Evolutionary conservation across 2,113 vertebrate genomes (phyloP).

Genomic region (Corythoichthys intestinalis): DNA sequence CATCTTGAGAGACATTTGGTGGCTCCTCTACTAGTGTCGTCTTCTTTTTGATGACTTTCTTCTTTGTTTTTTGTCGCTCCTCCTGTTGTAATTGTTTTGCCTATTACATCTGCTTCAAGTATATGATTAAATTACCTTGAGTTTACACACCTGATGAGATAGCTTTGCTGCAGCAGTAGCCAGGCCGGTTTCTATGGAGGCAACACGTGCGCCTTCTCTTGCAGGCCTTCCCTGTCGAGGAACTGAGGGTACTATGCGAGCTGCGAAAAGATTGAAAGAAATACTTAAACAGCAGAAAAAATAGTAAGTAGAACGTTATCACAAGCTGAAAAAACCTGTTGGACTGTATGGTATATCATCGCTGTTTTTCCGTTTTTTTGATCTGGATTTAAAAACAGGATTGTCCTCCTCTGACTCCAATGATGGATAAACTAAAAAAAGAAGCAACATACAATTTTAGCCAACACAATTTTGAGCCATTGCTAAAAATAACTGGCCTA

Average conservation of each 20-base stretch:
- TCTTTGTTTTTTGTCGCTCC: constrained; percentile 95
- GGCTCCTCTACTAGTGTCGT: constrained; percentile 68
- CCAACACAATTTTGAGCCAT: not conserved
- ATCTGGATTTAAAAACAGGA: constrained; percentile 96
- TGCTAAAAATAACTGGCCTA: not conserved
- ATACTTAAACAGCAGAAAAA: not conserved
- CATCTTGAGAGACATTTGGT: constrained; percentile 81
- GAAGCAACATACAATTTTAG: constrained; percentile 31
- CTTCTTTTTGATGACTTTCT: constrained; percentile 92
- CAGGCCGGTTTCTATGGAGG: constrained; percentile 95
- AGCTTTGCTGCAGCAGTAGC: constrained; percentile 92
- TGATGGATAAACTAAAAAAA: constrained; percentile 88
- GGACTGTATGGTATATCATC: constrained; percentile 97
- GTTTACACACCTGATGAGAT: constrained; percentile 86
- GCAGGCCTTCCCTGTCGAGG: constrained; percentile 92
- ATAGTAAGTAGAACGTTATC: not conserved
- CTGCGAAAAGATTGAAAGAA: constrained; percentile 56
- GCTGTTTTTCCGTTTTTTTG: constrained; percentile 97
- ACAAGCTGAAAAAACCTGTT: constrained; percentile 75
- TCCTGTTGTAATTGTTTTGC: constrained; percentile 55
- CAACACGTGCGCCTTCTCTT: constrained; percentile 93
- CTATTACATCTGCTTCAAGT: not conserved
- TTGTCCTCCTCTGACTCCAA: constrained; percentile 97
- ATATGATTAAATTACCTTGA: rapidly evolving
- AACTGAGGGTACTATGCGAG: constrained; percentile 90